A percentile compares a stretch with the other conserved stretches of the same genome.
These are phyloP conservation scores for Melitaea cinxia DNA, from an alignment of 1,140 invertebrate genomes.

Conservation along the genomic window DNA sequence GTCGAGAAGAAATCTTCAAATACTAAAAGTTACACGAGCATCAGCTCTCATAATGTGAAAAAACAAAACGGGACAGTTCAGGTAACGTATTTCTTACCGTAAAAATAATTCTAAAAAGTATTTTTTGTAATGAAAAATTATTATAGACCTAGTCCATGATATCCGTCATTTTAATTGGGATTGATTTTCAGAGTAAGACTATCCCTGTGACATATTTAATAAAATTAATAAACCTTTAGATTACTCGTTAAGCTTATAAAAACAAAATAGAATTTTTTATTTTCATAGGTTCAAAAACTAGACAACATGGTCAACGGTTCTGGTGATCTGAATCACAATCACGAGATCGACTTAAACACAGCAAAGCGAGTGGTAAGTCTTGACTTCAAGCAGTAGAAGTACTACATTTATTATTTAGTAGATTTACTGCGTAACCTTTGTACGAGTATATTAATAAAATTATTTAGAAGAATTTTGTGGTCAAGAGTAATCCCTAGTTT, in stretches of 20 bases:
- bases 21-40: slow-evolving; percentile 53
- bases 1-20: slow-evolving; percentile 55
- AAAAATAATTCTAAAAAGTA: too few species aligned
- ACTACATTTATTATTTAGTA: too few species aligned
- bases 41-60: slow-evolving; percentile 54
- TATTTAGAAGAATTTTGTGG: too few species aligned
- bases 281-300: slow-evolving; percentile 55
- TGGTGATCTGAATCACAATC: slow-evolving; percentile 72
- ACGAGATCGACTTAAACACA: slow-evolving; percentile 57
- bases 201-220: too few species aligned
- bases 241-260: not conserved
- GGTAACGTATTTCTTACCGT: slow-evolving; percentile 26
- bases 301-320: slow-evolving; percentile 64
- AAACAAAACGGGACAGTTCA: slow-evolving; percentile 51
- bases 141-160: too few species aligned
- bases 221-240: too few species aligned
- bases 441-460: too few species aligned
- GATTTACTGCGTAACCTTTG: too few species aligned
- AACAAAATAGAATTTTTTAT: not conserved
- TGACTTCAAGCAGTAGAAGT: not conserved
- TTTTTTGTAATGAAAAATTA: too few species aligned
- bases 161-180: too few species aligned
- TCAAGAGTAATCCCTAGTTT: too few species aligned
- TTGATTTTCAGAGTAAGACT: too few species aligned
- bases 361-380: slow-evolving; percentile 52